These are phyloP conservation scores for Laticauda colubrina DNA, from an alignment of 2,113 vertebrate species.

Conservation along the genomic window DNA sequence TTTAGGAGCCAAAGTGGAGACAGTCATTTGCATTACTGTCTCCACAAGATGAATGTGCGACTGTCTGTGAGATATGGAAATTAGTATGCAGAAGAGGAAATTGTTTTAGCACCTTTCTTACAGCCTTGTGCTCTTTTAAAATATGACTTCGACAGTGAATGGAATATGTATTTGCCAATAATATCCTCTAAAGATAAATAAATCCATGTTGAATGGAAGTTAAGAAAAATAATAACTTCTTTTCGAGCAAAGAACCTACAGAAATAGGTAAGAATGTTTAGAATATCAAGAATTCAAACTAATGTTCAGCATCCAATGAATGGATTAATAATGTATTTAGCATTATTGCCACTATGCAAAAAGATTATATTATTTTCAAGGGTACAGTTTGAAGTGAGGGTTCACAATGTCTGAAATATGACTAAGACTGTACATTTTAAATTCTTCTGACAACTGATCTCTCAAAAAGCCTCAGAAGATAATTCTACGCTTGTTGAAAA, in stretches of 20 bases:
- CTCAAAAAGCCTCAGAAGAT: neutral
- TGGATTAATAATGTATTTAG: neutral
- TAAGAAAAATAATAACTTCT: slow-evolving; percentile 17
- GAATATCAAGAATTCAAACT: slow-evolving; percentile 9
- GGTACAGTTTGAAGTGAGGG: neutral
- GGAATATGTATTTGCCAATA: slow-evolving; percentile 38
- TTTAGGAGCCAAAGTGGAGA: slow-evolving; percentile 31
- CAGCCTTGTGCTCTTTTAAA: slow-evolving; percentile 39
- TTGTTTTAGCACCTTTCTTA: slow-evolving; percentile 37
- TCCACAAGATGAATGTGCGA: slow-evolving; percentile 27
- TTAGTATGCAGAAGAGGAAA: slow-evolving; percentile 29
- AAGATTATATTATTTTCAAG: neutral
- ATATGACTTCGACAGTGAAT: slow-evolving; percentile 32
- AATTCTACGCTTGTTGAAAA: neutral
- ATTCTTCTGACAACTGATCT: neutral
- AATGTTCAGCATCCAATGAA: neutral
- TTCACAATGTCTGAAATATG: neutral
- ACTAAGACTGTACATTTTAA: neutral
- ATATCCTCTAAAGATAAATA: slow-evolving; percentile 28
- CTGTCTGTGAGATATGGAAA: slow-evolving; percentile 35
- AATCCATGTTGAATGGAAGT: slow-evolving; percentile 12
- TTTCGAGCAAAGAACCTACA: slow-evolving; percentile 5
- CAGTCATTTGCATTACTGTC: slow-evolving; percentile 40
- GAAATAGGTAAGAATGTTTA: neutral
- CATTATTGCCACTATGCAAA: neutral